Evolutionary conservation across 2,113 vertebrate species (phyloP), one percentile per base, ranked within the genome.

Genomic region (Spermophilus dauricus): DNA sequence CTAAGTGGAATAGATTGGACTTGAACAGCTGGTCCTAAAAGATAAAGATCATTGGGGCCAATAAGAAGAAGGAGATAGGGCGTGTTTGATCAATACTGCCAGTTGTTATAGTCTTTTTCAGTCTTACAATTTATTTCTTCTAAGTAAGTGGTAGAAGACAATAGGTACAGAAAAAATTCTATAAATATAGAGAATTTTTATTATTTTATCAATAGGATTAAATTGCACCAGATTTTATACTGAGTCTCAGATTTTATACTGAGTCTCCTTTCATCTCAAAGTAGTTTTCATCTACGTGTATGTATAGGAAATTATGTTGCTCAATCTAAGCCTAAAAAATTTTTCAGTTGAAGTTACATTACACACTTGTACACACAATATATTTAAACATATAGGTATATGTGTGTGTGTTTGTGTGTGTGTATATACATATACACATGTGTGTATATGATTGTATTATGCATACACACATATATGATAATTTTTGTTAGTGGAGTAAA

Each of bases 1-100:
- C 10, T 88, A 88, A 92, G 7, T 89, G 70, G 6, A 95, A 77
- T 20, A 94, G 56, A 90, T n/a, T 80, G 63, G 48, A 67, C 32
- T 26, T 84, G 48, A 92, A 72, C 30, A 95, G 48, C 63, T 94
- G 42, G 4, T 45, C 9, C 30, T 77, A n/a, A 94, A 77, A 86
- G 42, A 73, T 83, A 70, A 95, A 90, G 32, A 85, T 88, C 61
- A 73, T 1, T 70, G 2, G 45, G 37, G 42, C 70, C 65, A 90
- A 26, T 67, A 63, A 72, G 20, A 16, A 63, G 24, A 24, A 32
- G 48, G 48, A 51, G 18, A 86, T 8, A 80, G 1, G 13, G 8
- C 5, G 39, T 37, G 37, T 93, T 8, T 85, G 28, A 91, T 93
- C 58, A 86, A 70, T 91, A 81, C 48, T 72, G 28, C 24, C 22